Conservation (phyloP, 2,113 vertebrate genomes). For the Apodemus sylvaticus region DNA sequence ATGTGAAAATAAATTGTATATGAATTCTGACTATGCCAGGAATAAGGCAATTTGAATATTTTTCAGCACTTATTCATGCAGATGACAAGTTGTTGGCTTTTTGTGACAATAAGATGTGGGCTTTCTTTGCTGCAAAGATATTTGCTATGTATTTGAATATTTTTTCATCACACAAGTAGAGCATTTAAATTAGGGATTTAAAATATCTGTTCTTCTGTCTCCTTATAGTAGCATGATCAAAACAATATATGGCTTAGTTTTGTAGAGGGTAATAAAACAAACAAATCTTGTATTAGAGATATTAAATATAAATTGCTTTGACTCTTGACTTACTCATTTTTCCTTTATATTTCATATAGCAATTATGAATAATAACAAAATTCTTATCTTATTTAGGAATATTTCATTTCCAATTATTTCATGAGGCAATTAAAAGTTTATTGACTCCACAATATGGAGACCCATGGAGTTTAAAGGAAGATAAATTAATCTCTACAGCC, state of each 20-base stretch:
- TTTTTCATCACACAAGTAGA: neutral
- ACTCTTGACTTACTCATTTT: neutral
- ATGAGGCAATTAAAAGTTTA: neutral
- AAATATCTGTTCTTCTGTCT: slow-evolving; percentile 1
- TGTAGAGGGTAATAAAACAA: neutral
- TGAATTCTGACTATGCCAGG: slow-evolving; percentile 52
- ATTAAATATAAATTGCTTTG: neutral
- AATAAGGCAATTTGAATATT: slow-evolving; percentile 69
- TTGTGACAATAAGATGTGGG: slow-evolving; percentile 49
- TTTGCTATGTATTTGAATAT: slow-evolving; percentile 7
- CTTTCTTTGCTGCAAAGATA: slow-evolving; percentile 28
- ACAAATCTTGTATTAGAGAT: neutral
- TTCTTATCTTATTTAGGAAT: neutral
- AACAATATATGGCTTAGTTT: slow-evolving; percentile 4
- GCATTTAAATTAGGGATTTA: neutral
- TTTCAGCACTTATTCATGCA: slow-evolving; percentile 53
- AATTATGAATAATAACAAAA: slow-evolving; percentile 5
- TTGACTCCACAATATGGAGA: neutral
- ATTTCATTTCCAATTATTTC: neutral
- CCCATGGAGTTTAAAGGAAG: neutral
- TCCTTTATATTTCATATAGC: neutral
- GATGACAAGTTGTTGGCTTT: slow-evolving; percentile 5
- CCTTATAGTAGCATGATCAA: neutral
- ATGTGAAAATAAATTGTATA: slow-evolving; percentile 53
- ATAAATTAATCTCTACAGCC: neutral